Conservation (phyloP, 2,888 invertebrate species). For the Phorcus lineatus region DNA sequence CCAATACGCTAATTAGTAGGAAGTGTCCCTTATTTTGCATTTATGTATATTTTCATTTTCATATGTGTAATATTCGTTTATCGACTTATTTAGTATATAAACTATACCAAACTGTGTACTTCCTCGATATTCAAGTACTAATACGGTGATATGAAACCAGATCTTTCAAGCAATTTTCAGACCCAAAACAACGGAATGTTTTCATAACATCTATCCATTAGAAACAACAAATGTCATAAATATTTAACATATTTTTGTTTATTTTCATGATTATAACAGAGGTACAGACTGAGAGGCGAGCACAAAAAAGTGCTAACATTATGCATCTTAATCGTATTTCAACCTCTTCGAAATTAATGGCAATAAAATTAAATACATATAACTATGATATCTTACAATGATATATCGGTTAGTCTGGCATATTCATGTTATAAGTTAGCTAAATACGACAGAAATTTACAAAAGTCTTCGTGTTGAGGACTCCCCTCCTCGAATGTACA, state of each 20-base stretch:
- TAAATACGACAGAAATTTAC: constrained; percentile 27
- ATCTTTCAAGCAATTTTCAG: no score
- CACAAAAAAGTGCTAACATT: constrained; percentile 7
- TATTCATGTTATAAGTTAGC: constrained; percentile 24
- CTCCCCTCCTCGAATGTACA: neutral
- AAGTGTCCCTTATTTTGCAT: no score
- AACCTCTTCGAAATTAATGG: constrained; percentile 12
- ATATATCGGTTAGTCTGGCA: constrained; percentile 24
- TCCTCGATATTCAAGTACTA: no score
- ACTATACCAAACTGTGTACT: no score
- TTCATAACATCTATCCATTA: neutral
- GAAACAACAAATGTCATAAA: neutral
- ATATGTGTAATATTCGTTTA: no score
- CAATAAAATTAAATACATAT: constrained; percentile 28
- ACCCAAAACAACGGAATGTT: no score
- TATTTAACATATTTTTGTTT: constrained; percentile 28
- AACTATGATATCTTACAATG: constrained; percentile 27
- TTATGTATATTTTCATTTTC: no score
- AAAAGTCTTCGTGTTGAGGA: constrained; percentile 11
- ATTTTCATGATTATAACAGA: constrained; percentile 27
- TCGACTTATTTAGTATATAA: no score
- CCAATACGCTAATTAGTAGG: no score
- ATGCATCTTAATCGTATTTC: constrained; percentile 11
- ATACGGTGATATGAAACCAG: no score
- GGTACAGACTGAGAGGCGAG: neutral